Evolutionary conservation across 2,888 invertebrate species (phyloP).

Genomic region (Cephus rjabovi): DNA sequence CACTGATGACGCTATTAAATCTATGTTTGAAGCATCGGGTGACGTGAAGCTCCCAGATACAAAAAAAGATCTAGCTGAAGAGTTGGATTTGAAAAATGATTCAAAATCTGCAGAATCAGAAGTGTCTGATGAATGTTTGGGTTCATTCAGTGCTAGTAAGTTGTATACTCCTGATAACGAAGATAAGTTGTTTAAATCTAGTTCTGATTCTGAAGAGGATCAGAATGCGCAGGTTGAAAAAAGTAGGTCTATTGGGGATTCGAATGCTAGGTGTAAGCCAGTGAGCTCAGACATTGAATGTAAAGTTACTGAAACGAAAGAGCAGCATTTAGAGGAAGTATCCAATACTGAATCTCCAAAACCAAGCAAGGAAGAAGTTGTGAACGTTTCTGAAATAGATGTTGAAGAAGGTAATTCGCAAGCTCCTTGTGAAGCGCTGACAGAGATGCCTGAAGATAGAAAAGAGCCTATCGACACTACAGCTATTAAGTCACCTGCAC

Average conservation of each 20-base stretch:
- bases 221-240: constrained; percentile 6
- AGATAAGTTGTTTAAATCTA: constrained; percentile 14
- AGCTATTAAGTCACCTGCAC: neutral
- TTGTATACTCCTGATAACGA: constrained; percentile 10
- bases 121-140: constrained; percentile 8
- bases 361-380: neutral
- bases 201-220: constrained; percentile 15
- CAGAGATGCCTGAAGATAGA: neutral
- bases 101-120: constrained; percentile 2
- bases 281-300: neutral
- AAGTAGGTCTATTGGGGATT: neutral
- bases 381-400: neutral
- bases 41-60: neutral
- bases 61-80: neutral
- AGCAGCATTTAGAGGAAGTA: neutral
- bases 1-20: neutral
- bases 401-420: neutral
- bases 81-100: neutral
- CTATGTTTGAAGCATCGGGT: neutral
- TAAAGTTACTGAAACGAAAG: neutral
- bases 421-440: neutral
- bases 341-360: neutral
- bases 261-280: neutral
- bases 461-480: neutral
- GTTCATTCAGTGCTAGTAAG: neutral